Evolutionary conservation across 2,888 invertebrate species (phyloP), one percentile per base, ranked within the genome.

Genomic region (Lasioglossum calceatum): DNA sequence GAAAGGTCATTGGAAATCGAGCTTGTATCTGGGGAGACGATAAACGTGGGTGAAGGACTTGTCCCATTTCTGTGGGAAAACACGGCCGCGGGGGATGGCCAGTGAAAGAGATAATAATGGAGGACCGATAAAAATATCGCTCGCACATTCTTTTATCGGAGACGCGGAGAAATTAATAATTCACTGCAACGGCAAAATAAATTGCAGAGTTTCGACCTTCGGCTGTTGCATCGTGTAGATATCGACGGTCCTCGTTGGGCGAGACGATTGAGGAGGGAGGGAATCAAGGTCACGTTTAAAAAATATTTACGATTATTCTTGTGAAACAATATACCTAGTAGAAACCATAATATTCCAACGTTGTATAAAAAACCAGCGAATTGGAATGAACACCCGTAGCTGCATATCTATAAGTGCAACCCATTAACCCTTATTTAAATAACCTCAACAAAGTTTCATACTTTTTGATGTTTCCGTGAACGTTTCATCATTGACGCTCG

Each of bases 1-100:
- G 50, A 67, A 70, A 82, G 81, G 80, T 75, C 74, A 58, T 70
- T 50, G 72, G 70, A 70, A 80, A 73, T 82, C 73, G 32, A 39
- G 79, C 44, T 47, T 32, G 71, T 8, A 39, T 50, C 72, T 16
- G 54, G 2, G 44, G 44, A 32, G 7, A 64, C 42, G 61, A 79
- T 79, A 61, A 72, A 58, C 36, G 44, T 10, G 44, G 79, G 79
- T 64, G 61, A 79, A 79, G 79, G 73, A 79, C 58, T 61, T 61
- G 79, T 12, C 44, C 79, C 27, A 47, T 73, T 73, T 77, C 50
- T 67, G 23, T 50, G n/a, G 47, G 67, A 36, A 75, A 39, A 39
- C 36, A 8, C 73, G 27, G 19, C 47, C 27, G 36, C 54, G 50
- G 23, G 36, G 74, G 7, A 36, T 39, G 70, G 39, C 7, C 54